Evolutionary conservation across 2,888 invertebrate species (phyloP), one percentile per base, ranked within the genome.

Genomic region (Kuschelorhynchus macadamiae): DNA sequence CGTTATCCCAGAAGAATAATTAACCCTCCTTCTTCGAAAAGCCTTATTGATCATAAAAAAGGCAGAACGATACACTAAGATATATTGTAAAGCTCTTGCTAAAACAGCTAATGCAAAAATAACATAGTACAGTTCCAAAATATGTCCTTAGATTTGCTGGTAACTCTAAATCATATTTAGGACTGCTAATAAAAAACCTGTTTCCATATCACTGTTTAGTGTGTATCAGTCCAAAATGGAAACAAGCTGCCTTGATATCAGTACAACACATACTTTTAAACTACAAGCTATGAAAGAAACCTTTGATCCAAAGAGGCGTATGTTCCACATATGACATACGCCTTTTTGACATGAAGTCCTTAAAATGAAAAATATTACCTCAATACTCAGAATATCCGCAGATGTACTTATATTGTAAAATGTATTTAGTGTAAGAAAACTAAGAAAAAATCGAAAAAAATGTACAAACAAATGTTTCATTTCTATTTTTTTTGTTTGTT

Each of bases 241-340:
- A 84, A 83, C 83, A 84, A 83, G 84, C 82, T 84, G 84, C 84
- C 84, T 84, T 84, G 71, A 67, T 82, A 80, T 82, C 82, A 84
- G 84, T 84, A 84, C 84, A 84, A 84, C 59, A 68, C 60, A 69
- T 68, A 68, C 59, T 57, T 68, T 76, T 79, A 81, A 66, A 68
- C 63, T 63, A 62, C 52, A 66, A 56, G 50, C 49, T 57, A 65
- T 66, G 36, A 57, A 44, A n/a, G 46, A 53, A 44, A 21, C 36
- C 46, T 60, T 55, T 20, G 25, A 50, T 42, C 33, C 55, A 63
- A 42, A 60, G 18, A 20, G 49, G 36, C 49, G 49, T 36, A 46
- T 39, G 32, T 33, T 11, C 33, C 42, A 14, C 21, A 25, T 3
- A 25, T 16, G 39, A 30, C 52, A 42, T 42, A 41, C 33, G 62